Conservation (phyloP, 2,888 invertebrate species). For the Pachydiplax longipennis region DNA sequence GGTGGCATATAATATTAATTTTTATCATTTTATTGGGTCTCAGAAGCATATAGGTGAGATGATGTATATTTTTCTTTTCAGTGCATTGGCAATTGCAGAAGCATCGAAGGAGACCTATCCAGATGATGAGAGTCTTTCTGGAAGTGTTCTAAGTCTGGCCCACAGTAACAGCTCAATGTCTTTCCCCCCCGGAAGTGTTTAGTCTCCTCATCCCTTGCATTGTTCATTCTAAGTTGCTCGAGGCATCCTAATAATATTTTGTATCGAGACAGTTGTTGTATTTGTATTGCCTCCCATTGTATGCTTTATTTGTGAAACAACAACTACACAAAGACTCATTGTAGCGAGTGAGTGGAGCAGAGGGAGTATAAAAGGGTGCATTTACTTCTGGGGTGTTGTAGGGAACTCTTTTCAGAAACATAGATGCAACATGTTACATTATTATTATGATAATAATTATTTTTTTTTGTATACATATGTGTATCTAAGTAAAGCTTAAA, state of each 20-base stretch:
- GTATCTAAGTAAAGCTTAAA: slow-evolving; percentile 45
- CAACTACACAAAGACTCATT: not conserved
- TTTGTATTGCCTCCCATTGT: not conserved
- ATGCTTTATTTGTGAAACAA: not conserved
- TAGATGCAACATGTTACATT: slow-evolving; percentile 35
- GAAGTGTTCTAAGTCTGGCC: slow-evolving; percentile 93
- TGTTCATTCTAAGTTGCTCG: not conserved
- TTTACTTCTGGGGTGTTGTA: not conserved
- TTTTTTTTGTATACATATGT: slow-evolving; percentile 42
- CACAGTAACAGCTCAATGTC: slow-evolving; percentile 94
- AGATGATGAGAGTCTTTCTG: slow-evolving; percentile 90
- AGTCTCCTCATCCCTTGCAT: slow-evolving; percentile 46
- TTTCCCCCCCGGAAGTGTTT: slow-evolving; percentile 70
- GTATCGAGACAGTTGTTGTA: not conserved
- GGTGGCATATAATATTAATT: too few species aligned
- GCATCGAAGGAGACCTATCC: slow-evolving; percentile 88
- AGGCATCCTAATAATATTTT: not conserved
- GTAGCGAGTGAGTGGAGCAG: slow-evolving; percentile 1
- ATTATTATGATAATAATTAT: slow-evolving; percentile 37
- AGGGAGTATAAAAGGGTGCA: slow-evolving; percentile 7
- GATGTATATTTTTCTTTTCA: slow-evolving; percentile 56
- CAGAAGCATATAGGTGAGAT: too few species aligned
- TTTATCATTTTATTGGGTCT: too few species aligned
- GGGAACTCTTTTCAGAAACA: slow-evolving; percentile 26
- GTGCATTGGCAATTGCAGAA: slow-evolving; percentile 90